Evolutionary conservation across 2,888 invertebrate species (phyloP), one percentile per base, ranked within the genome.

Genomic region (Thymelicus acteon): DNA sequence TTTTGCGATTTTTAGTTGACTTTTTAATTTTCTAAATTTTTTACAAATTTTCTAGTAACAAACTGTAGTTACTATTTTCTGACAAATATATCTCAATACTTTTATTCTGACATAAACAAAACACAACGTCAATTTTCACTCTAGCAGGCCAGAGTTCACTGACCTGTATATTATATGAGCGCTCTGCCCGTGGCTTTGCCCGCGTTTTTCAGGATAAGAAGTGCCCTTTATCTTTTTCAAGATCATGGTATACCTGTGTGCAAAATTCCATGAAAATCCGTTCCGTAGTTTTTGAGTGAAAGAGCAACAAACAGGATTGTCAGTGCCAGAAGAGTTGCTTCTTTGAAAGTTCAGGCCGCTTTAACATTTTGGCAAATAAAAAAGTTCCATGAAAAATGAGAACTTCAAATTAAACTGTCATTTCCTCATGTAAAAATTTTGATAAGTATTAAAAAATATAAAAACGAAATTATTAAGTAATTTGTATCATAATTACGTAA

Each of bases 1-100:
- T 81, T 86, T 82, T 77, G 69, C 72, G 71, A 68, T 70, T 70
- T 77, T 67, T 73, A 39, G 60, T 67, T 49, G 15, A 64, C 70
- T 65, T 49, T 72, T 67, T 66, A 15, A 52, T 70, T 44, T 61
- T 67, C 65, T 61, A 58, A 68, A 57, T 63, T 74, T 74, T 44
- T 72, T 73, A 71, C 71, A 67, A 74, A 71, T 69, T 60, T 48
- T 65, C 72, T 67, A 60, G 19, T 57, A 44, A 15, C 12, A 40
- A 40, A 13, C 48, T 60, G 58, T 66, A 73, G 73, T 69, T 19
- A 65, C 64, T 68, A 3, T 57, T 57, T 31, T 31, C 31, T 31
- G 31, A 31, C 31, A 31, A 31, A 31, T 5, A 31, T 5, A 31
- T 2, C 5, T 3, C 31, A 31, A 31, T 31, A 31, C 31, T 31